Evolutionary conservation across 2,888 invertebrate species (phyloP), one percentile per base, ranked within the genome.

Genomic region (Cephalotes varians): DNA sequence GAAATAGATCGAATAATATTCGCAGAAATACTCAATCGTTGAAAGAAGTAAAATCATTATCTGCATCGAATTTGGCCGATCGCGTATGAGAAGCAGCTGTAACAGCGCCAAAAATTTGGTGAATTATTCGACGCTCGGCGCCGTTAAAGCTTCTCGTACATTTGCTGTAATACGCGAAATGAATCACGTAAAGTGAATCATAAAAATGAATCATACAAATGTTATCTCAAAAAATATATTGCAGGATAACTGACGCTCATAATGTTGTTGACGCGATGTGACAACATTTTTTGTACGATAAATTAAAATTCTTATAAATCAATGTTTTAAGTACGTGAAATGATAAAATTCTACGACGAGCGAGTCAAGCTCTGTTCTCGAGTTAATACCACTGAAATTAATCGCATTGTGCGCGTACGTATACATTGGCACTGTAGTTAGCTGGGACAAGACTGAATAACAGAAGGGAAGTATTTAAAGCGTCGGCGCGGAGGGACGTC

Each of bases 21-120:
- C 51, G 12, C n/a, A 10, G 10, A 76, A 40, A 76, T 25, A 34
- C 10, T 72, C 15, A 40, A 21, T 2, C 37, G 51, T 76, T 10
- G 49, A 28, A 74, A 74, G 76, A 37, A 51, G n/a, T 65, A 51
- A 37, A 51, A 37, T 25, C 28, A 37, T 37, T 65, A 65, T 76
- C 65, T n/a, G 49, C 65, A 65, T 76, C 28, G 37, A 76, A 76
- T 76, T 65, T 76, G 76, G 65, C 76, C n/a, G 74, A 64, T 74
- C 49, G 51, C 4, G 25, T 40, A 76, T n/a, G 25, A 76, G 76
- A 37, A 28, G 34, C 25, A 28, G 34, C 25, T 76, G 76, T 62
- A 58, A 60, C 60, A 34, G 64, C 64, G 74, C 74, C 74, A 74
- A 64, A 74, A 74, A 37, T 74, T 74, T 37, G 12, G 5, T 64